Conservation (phyloP, 2,797 vertebrate species). For the Neosalanx taihuensis region DNA sequence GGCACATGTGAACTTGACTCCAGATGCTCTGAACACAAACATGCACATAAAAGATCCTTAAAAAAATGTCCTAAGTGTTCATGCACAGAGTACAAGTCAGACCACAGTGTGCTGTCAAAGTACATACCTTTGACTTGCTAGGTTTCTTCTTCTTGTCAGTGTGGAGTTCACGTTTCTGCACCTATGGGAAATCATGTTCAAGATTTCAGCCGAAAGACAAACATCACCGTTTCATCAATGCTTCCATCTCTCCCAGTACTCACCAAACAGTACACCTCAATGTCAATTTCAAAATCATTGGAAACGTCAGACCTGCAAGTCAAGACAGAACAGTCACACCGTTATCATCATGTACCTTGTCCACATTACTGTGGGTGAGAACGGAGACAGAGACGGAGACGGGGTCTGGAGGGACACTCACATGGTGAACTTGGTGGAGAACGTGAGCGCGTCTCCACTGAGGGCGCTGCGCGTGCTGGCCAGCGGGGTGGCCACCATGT, state of each 20-base stretch:
- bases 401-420: constrained; percentile 63
- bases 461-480: constrained; percentile 81
- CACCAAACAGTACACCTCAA: constrained; percentile 93
- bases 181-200: constrained; percentile 60
- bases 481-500: constrained; percentile 87
- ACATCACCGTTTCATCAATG: neutral
- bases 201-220: neutral
- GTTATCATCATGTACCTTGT: neutral
- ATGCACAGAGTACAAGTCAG: neutral
- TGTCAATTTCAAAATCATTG: constrained; percentile 86
- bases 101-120: neutral
- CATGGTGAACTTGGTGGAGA: constrained; percentile 86
- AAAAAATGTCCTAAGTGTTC: neutral
- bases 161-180: constrained; percentile 81
- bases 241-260: constrained; percentile 45
- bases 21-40: constrained; percentile 52
- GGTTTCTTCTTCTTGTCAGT: constrained; percentile 90
- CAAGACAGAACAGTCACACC: constrained; percentile 3
- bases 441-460: constrained; percentile 89
- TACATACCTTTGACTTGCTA: constrained; percentile 88
- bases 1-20: constrained; percentile 53
- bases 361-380: neutral
- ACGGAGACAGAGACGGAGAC: no score
- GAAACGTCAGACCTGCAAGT: constrained; percentile 81
- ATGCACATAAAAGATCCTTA: neutral